These are phyloP conservation scores for Drosophila pseudotakahashii DNA, from an alignment of 2,888 invertebrate genomes.

Conservation along the genomic window DNA sequence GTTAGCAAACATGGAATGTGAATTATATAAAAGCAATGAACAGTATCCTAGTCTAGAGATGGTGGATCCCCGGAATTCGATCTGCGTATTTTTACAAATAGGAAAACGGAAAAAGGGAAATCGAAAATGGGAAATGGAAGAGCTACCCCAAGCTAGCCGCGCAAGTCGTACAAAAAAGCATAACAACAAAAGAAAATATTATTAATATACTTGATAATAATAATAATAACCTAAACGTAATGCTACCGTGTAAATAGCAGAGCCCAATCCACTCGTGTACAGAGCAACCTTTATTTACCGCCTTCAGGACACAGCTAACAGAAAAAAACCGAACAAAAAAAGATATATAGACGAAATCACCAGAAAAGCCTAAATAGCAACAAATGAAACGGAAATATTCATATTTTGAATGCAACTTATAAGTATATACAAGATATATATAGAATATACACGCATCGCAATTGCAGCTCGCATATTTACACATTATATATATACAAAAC, in stretches of 20 bases:
- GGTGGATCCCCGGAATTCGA: constrained; percentile 54
- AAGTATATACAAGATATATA: constrained; percentile 44
- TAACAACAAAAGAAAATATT: constrained; percentile 4
- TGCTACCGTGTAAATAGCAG: constrained; percentile 62
- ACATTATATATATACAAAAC: constrained; percentile 44
- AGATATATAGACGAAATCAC: constrained; percentile 66
- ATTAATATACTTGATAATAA: constrained; percentile 16
- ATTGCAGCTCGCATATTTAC: constrained; percentile 64
- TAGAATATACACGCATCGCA: constrained; percentile 52
- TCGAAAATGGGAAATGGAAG: background rate
- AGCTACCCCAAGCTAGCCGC: constrained; percentile 48
- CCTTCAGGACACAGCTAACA: constrained; percentile 56
- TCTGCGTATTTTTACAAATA: constrained; percentile 73
- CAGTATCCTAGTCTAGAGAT: constrained; percentile 80
- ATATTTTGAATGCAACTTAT: constrained; percentile 71
- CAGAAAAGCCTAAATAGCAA: constrained; percentile 74
- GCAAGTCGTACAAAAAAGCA: constrained; percentile 62
- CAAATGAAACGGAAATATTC: constrained; percentile 59
- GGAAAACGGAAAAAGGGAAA: constrained; percentile 8
- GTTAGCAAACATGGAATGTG: constrained; percentile 81
- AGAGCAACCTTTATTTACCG: constrained; percentile 74
- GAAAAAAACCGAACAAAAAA: background rate
- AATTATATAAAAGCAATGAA: constrained; percentile 83
- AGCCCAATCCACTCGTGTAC: constrained; percentile 58
- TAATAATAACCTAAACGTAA: constrained; percentile 18